Base-by-base conservation (phyloP, 1,140 invertebrate genomes). In the Pseudoatta argentina region DNA sequence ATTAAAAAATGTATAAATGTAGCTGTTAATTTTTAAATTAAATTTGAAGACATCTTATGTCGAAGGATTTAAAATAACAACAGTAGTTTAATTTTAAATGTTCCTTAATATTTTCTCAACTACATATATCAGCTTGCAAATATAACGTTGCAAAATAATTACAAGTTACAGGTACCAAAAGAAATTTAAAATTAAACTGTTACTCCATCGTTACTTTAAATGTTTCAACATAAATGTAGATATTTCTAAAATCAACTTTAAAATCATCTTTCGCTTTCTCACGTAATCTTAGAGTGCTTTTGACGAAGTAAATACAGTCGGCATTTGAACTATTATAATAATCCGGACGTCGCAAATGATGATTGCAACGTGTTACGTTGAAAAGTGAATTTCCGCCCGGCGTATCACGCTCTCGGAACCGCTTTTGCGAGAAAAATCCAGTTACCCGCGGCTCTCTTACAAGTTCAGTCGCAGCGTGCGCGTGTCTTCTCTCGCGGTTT, bases 401-500 rank as follows among this genome's bases (percentile, higher is more conserved):
- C 16, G 55, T 12, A 39, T n/a, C 34, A 14, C 72, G 55, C 16
- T 34, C 30, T n/a, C n/a, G 10, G 24, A 34, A 61, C 24, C 48
- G 72, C 69, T 85, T 85, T 64, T 59, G 85, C 66, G 48, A 72
- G 53, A 86, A 86, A 86, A 86, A 86, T 85, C 21, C 39, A 8
- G 21, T 87, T 75, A 64, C n/a, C 14, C 14, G 18, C 85, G 51
- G 55, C 34, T 39, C 10, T 24, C 10, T 39, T 14, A 7, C 8
- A 53, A n/a, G 12, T 16, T 85, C 27, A 12, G 39, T 0, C 27
- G 3, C 0, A 16, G 10, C 34, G 34, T 30, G 34, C n/a, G 21
- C 39, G 57, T 12, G n/a, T 48, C 48, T 34, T 57, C 12, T 86
- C 18, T 78, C n/a, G 44, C 18, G 57, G 24, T 59, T 85, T 48